These are phyloP conservation scores for Geodia barretti DNA, from an alignment of 37 sponge, comb jelly and placozoan genomes.

Conservation along the genomic window DNA sequence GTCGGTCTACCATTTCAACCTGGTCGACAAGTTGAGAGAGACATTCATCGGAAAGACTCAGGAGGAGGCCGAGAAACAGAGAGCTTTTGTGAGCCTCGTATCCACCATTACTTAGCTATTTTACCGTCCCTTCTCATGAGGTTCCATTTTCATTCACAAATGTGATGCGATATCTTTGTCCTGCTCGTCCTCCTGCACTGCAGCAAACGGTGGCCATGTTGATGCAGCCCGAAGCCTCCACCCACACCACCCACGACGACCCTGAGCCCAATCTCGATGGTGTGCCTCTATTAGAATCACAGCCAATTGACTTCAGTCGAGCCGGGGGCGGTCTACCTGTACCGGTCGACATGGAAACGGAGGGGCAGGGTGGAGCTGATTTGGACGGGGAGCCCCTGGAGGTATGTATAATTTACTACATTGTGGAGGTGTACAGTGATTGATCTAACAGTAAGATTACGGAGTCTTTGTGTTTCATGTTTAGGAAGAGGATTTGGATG, in stretches of 20 bases:
- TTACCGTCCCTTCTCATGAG: neutral
- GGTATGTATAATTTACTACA: neutral
- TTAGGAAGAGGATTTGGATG: conserved; percentile 44
- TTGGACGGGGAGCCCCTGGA: conserved; percentile 49
- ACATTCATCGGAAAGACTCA: conserved; percentile 79
- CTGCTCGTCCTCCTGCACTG: neutral
- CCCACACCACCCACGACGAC: neutral
- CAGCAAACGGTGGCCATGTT: conserved; percentile 80
- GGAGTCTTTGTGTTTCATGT: no score
- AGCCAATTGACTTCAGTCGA: conserved; percentile 70
- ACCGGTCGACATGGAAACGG: neutral
- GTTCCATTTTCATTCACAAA: neutral
- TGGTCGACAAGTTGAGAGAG: conserved; percentile 70
- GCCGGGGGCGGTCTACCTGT: neutral
- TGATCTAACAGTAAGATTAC: no score
- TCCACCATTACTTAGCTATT: no score
- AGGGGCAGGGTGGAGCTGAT: conserved; percentile 4
- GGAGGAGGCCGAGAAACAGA: conserved; percentile 83
- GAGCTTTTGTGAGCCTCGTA: conserved; percentile 70
- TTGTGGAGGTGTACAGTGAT: conserved; percentile 48
- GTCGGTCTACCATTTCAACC: conserved; percentile 82
- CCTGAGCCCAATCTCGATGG: conserved; percentile 49
- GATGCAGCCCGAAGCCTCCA: conserved; percentile 19
- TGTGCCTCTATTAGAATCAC: conserved; percentile 57
- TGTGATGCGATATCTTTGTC: neutral